Base-by-base conservation (phyloP, 92 coral and sea anemone species). In the Ricordea florida region DNA sequence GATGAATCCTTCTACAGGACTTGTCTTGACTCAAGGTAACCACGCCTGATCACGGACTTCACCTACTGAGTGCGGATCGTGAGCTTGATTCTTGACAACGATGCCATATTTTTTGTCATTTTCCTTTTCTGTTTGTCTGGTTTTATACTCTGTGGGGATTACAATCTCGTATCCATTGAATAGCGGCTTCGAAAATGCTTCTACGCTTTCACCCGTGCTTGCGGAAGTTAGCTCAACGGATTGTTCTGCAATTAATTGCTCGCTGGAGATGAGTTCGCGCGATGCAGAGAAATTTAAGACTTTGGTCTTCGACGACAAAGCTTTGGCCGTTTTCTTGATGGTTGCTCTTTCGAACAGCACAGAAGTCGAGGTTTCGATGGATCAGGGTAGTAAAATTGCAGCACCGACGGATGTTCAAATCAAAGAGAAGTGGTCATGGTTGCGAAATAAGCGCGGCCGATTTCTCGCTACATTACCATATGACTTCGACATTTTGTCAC, bases 401-500 rank as follows among this genome's bases (percentile, higher is more conserved):
- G 65, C 49, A 3, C 66, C 6, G 48, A 33, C 0, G 36, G 0
- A 34, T 35, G 35, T 82, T 18, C 92, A 82, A 22, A 26, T 55
- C 24, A 74, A 63, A 28, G 89, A 79, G 57, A 91, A 87, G 38
- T 87, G 93, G 90, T 92, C 92, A 1, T 92, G 97, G 97, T 58
- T 96, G 41, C 89, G 93, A 18, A 61, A 89, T 35, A 33, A 50
- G 14, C 83, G 92, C n/a, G 99, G 96, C 1, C 80, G 87, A 40
- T 96, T 96, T 58, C 88, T 96, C n/a, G 93, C 92, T 0, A 93
- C 97, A 0, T 73, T 96, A 26, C 99, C 99, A 0, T 93, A 96
- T 55, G 99, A 96, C 78, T 86, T 93, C 53, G 99, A 92, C 62
- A 96, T 96, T 32, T 86, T 96, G 11, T 96, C 99, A 11, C 96